Evolutionary conservation across 2,113 vertebrate genomes (phyloP), one percentile per base, ranked within the genome.

Genomic region (Scalopus aquaticus): DNA sequence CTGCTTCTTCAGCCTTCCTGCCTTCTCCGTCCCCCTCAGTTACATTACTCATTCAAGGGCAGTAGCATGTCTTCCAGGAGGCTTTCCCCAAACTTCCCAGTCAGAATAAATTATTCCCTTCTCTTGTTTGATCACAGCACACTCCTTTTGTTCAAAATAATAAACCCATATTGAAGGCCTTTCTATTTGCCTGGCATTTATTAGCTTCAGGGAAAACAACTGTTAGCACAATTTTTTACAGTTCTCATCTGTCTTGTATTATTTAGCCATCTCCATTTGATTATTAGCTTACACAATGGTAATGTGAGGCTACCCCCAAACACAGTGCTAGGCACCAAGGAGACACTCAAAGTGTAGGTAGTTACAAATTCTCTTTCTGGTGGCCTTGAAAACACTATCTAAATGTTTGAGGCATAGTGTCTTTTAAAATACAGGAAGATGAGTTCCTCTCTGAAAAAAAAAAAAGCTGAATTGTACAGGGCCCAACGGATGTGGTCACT

Each of bases 341-440:
- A 30, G 13, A 19, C 5, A 22, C 39, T 70, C 62, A 42, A 56
- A 69, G 24, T 28, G 54, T 3, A 16, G 37, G 54, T 3, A 16
- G 37, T 72, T 67, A 73, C 19, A 20, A 86, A 65, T 54, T 94
- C 15, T 6, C 20, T 28, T 86, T 95, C 46, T 12, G 12, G 22
- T 67, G 32, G 5, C 9, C 9, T 81, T 58, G 84, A 64, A 76
- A 51, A 89, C 28, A 58, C 35, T 64, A 62, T 51, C 51, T 49
- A 89, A 58, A 96, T 86, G 20, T 70, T 72, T 84, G 51, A 92
- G 70, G 74, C 44, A 89, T 6, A 78, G 58, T 35, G 5, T 88
- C 35, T 62, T 89, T 72, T n/a, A 56, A 89, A 79, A 70, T 62
- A 39, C 2, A 30, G 46, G 88, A 70, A 92, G 35, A 32, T 39